Percentiles rank a stretch among this genome's conserved stretches.
Evolutionary conservation across 2,113 vertebrate genomes (phyloP).

Genomic region (Elaphurus davidianus): DNA sequence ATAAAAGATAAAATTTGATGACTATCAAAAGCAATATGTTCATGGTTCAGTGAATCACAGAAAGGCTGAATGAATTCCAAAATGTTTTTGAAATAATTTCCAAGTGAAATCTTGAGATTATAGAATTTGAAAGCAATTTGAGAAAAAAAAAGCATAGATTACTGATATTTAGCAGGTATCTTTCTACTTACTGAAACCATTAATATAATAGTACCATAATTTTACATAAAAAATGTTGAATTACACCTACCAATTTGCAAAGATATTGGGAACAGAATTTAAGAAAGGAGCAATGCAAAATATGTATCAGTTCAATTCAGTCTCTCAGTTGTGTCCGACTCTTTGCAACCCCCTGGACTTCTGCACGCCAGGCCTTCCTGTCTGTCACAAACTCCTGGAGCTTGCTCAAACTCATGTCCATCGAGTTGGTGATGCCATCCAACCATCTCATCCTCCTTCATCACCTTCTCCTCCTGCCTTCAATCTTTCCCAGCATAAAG

Average conservation of each 20-base stretch:
- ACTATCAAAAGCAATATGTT: background rate
- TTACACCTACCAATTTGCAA: background rate
- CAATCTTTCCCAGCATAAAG: background rate
- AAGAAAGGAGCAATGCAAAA: background rate
- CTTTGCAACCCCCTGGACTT: background rate
- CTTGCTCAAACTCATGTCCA: background rate
- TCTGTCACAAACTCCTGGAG: background rate
- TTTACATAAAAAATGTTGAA: background rate
- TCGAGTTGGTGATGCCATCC: background rate
- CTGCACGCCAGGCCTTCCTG: background rate
- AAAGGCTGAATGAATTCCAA: background rate
- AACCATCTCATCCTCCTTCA: background rate
- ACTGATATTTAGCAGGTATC: background rate
- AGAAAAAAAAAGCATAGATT: background rate
- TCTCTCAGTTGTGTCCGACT: background rate
- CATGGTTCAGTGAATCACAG: background rate
- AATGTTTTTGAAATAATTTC: background rate
- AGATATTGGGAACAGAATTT: background rate
- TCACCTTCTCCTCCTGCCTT: background rate
- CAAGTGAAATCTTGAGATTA: background rate
- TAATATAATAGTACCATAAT: background rate
- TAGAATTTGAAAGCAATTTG: background rate
- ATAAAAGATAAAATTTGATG: background rate
- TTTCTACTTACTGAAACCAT: background rate
- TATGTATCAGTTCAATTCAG: background rate